These are phyloP conservation scores for Acromyrmex echinatior DNA, from an alignment of 1,140 invertebrate species.

Conservation along the genomic window DNA sequence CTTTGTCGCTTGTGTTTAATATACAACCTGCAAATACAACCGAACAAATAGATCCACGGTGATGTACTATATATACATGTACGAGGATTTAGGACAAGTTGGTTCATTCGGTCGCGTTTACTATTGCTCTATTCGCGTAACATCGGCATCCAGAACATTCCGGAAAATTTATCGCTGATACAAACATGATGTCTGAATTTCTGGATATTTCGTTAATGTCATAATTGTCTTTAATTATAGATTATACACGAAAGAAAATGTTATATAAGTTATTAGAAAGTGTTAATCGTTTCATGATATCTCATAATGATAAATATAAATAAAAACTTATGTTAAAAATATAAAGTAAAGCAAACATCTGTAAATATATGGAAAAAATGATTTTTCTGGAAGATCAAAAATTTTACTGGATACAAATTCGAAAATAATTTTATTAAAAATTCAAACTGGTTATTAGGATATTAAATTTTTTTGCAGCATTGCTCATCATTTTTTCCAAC, in stretches of 20 bases:
- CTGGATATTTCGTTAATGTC: background rate
- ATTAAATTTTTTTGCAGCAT: too few species aligned
- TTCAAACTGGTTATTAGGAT: too few species aligned
- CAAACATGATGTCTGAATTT: background rate
- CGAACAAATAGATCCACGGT: conserved; percentile 17
- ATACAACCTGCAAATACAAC: background rate
- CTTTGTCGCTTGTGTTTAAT: conserved; percentile 26
- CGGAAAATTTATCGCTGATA: background rate
- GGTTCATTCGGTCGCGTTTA: background rate
- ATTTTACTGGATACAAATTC: too few species aligned
- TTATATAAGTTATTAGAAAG: background rate
- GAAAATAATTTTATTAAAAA: too few species aligned
- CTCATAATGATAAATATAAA: too few species aligned
- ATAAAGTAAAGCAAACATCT: too few species aligned
- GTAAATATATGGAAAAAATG: too few species aligned
- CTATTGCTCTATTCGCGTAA: background rate
- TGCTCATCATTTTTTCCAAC: too few species aligned
- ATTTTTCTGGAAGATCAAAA: too few species aligned
- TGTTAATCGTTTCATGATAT: background rate
- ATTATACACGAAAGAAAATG: background rate
- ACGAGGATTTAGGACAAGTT: conserved; percentile 36
- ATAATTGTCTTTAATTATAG: background rate
- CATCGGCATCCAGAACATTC: background rate
- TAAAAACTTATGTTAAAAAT: background rate
- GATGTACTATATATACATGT: background rate